These are phyloP conservation scores for Sapayoa aenigma DNA, from an alignment of 2,113 vertebrate species.

Conservation along the genomic window DNA sequence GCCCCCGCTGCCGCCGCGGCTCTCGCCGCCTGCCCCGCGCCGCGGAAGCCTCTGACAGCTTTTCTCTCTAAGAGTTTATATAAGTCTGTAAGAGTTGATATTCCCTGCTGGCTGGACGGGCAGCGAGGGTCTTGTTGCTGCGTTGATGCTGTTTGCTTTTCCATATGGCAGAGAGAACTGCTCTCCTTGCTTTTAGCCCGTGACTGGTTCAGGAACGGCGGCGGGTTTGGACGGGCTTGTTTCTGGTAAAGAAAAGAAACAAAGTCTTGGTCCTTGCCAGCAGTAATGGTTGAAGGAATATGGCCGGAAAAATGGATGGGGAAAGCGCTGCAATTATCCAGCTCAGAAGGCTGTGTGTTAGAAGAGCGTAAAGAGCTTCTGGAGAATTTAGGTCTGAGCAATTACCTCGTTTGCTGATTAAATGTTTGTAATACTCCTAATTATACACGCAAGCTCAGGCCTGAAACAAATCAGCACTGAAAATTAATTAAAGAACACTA, in stretches of 20 bases:
- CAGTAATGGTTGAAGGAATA: background rate
- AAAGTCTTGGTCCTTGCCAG: too few species aligned
- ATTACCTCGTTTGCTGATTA: background rate
- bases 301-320: background rate
- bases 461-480: background rate
- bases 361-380: background rate
- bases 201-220: background rate
- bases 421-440: background rate
- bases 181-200: background rate
- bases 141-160: background rate
- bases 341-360: background rate
- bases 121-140: background rate
- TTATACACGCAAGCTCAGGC: background rate
- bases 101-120: background rate
- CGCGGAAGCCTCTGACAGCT: background rate
- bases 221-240: background rate
- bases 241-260: background rate
- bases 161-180: background rate
- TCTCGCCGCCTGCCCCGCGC: background rate
- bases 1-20: background rate
- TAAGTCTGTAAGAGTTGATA: fast-evolving
- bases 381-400: background rate
- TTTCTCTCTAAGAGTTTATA: background rate
- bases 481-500: background rate
- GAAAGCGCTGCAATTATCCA: background rate